Base-by-base conservation (phyloP, 2,797 vertebrate genomes). In the Ispidina picta region DNA sequence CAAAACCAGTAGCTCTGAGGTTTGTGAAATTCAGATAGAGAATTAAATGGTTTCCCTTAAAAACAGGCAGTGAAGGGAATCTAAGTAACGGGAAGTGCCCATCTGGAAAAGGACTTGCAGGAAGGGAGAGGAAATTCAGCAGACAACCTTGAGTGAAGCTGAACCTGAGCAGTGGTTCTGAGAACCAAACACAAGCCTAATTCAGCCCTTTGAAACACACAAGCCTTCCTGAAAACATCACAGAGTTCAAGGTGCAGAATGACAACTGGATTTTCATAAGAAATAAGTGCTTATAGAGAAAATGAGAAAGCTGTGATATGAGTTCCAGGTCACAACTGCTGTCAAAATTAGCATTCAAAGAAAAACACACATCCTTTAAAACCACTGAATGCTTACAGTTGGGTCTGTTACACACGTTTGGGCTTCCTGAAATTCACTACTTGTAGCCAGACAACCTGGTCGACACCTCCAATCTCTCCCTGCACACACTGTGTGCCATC, bases 401-500 rank as follows among this genome's bases (percentile, higher is more conserved):
- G n/a, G 9, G 48, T 63, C 56, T 28, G 2, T 51, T 26, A 25
- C 5, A 21, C n/a, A 33, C 20, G 17, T 6, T 5, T 33, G 4
- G 35, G 22, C 43, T 37, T 26, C 37, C 8, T 14, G 13, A 58
- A 68, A 82, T 15, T 2, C 49, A 25, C 25, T n/a, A 11, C 15
- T 79, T 63, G 51, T 15, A 86, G 15, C 49, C 52, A 35, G 9
- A 15, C 35, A 75, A 48, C 11, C 33, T 7, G 25, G 55, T 58
- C 19, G 26, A 41, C 43, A 8, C 2, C 29, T 5, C 29, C 72
- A 86, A 25, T 12, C 28, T 8, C 12, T 70, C 29, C 26, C 25
- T 5, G 17, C 0, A 0, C 37, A 41, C 13, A 33, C 20, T 15
- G 25, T 15, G 9, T 10, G 15, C 25, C 3, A n/a, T 8, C n/a